Percentiles rank a stretch among this genome's conserved stretches.
phyloP scores from a whole-genome alignment of 2,797 vertebrate species.

The Pipistrellus nathusii region DNA sequence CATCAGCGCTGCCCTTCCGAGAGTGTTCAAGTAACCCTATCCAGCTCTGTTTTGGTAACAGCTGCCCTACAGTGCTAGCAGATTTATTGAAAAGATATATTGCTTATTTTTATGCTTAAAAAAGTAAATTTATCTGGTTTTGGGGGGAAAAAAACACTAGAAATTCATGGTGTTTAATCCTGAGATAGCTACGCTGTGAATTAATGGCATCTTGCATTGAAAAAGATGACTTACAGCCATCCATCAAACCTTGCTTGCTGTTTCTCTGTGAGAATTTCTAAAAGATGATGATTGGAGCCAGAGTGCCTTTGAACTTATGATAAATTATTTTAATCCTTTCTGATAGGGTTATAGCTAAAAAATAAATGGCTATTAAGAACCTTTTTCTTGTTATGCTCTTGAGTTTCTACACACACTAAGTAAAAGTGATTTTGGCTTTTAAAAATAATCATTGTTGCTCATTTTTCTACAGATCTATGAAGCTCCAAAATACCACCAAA shows the following conservation, averaged over 20 bases:
- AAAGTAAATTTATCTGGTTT: constrained; percentile 83
- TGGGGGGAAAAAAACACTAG: constrained; percentile 1
- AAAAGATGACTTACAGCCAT: constrained; percentile 59
- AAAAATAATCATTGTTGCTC: constrained; percentile 60
- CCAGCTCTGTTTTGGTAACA: constrained; percentile 85
- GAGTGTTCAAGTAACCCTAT: constrained; percentile 79
- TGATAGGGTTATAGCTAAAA: constrained; percentile 78
- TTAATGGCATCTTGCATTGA: constrained; percentile 63
- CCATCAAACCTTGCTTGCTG: constrained; percentile 37
- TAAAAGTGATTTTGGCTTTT: constrained; percentile 74
- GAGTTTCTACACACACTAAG: neutral
- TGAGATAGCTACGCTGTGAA: constrained; percentile 55
- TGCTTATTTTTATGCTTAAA: constrained; percentile 86
- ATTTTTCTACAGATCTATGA: constrained; percentile 77
- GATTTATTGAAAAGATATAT: constrained; percentile 88
- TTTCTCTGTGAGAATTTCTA: constrained; percentile 55
- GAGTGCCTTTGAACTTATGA: constrained; percentile 77
- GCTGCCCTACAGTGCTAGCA: constrained; percentile 85
- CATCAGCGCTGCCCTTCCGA: constrained; percentile 69
- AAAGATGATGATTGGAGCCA: constrained; percentile 65
- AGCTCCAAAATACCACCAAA: constrained; percentile 51
- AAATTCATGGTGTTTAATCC: constrained; percentile 79
- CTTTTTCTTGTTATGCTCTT: constrained; percentile 70
- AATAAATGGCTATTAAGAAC: constrained; percentile 76
- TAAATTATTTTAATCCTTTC: constrained; percentile 80